Evolutionary conservation across 2,797 vertebrate genomes (phyloP).

Genomic region (Potorous gilbertii): DNA sequence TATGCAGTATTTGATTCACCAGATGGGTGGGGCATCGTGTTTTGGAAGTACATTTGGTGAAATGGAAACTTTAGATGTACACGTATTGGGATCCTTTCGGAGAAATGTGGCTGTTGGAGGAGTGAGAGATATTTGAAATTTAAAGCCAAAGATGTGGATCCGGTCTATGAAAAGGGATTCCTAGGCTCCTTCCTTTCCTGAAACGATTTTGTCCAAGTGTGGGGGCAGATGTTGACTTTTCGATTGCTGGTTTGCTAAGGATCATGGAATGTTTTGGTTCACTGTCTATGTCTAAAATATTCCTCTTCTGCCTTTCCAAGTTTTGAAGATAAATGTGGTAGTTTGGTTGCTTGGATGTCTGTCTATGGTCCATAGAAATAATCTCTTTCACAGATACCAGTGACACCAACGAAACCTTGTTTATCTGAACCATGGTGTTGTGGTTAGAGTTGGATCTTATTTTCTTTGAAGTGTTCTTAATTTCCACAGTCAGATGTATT

Average conservation of each 20-base stretch:
- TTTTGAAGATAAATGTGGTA: conserved; percentile 67
- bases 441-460: background rate
- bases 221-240: conserved; percentile 69
- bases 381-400: conserved; percentile 19
- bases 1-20: conserved; percentile 57
- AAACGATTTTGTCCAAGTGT: conserved; percentile 46
- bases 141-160: conserved; percentile 32
- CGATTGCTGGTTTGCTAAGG: conserved; percentile 66
- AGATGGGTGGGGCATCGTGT: conserved; percentile 48
- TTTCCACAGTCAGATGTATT: conserved; percentile 31
- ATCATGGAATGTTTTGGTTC: conserved; percentile 71
- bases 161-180: conserved; percentile 35
- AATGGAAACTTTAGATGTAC: conserved; percentile 66
- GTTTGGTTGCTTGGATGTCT: conserved; percentile 55
- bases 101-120: conserved; percentile 56
- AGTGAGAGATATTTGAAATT: conserved; percentile 53
- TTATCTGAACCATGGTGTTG: conserved; percentile 12
- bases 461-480: background rate
- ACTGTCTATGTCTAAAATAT: conserved; percentile 63
- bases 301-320: conserved; percentile 61
- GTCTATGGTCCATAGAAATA: background rate
- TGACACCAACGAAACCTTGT: background rate
- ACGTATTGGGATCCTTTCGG: conserved; percentile 37
- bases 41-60: conserved; percentile 66
- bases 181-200: conserved; percentile 49